Evolutionary conservation across 2,113 vertebrate species (phyloP), one percentile per base, ranked within the genome.

Genomic region (Pygoscelis adeliae): DNA sequence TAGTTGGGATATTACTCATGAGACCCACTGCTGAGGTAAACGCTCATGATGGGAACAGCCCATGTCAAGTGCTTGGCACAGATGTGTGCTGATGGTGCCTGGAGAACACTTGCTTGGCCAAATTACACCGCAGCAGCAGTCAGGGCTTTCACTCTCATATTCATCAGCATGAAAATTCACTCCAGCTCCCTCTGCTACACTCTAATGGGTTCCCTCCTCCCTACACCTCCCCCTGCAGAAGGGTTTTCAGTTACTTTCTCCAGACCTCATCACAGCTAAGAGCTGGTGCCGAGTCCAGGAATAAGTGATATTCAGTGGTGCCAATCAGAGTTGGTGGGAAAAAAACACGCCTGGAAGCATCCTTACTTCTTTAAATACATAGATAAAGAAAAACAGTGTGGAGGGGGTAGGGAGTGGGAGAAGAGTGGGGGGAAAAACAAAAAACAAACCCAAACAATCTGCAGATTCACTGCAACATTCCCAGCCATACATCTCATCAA

Each of bases 121-220:
- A 63, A 92, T 87, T 76, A 82, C 86, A 81, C n/a, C 6, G 2
- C 83, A 89, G 89, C 83, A 82, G 79, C 85, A 87, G 30, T 65
- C 83, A 80, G 65, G 77, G 81, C 73, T 96, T 91, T 91, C 62
- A 36, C 69, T 87, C 80, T 38, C 69, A 69, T 67, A 50, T 62
- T 94, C 83, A 95, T 95, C 77, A 95, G 59, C 61, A 40, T 8
- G 73, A 84, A 95, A 93, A 95, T 78, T 78, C 89, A 72, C 44
- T 87, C 47, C 72, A 74, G 65, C 36, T 83, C 77, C 53, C 61
- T 61, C 36, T 81, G 36, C 17, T 89, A 40, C 53, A 19, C 87
- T 93, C 26, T 84, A 84, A 92, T 79, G 56, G 67, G 30, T 44
- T 79, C 58, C 36, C 72, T 84, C 89, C 95, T 89, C 63, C 58